Percentiles rank a stretch among this genome's conserved stretches.
Evolutionary conservation across 1,140 invertebrate species (phyloP).

Genomic region (Campoletis sonorensis): DNA sequence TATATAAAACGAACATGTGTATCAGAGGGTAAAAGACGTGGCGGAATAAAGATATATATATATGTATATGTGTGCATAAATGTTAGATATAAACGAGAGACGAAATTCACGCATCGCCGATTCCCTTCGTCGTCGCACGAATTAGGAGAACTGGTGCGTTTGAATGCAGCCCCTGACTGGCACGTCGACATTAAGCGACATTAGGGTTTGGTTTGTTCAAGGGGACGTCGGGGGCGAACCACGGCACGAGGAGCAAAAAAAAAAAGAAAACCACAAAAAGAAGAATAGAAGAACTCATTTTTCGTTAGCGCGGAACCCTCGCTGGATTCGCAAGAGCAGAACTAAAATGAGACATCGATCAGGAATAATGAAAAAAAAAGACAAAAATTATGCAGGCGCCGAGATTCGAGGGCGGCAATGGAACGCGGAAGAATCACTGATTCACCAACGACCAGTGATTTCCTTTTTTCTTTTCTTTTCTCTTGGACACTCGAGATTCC

Average conservation of each 20-base stretch:
- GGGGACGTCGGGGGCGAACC: neutral
- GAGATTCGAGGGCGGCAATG: too few species aligned
- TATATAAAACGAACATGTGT: neutral
- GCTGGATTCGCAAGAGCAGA: too few species aligned
- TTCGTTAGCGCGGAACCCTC: too few species aligned
- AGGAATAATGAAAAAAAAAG: too few species aligned
- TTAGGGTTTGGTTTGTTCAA: neutral
- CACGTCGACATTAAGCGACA: neutral
- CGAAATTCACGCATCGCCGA: constrained; percentile 23
- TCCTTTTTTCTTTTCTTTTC: constrained; percentile 2
- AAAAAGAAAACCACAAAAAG: too few species aligned
- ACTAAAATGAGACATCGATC: too few species aligned
- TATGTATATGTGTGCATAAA: neutral
- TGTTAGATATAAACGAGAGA: neutral
- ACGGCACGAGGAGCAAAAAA: neutral
- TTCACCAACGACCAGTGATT: neutral
- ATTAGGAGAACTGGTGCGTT: constrained; percentile 33
- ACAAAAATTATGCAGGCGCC: too few species aligned
- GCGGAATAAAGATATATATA: too few species aligned
- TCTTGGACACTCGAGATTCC: neutral
- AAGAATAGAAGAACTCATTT: too few species aligned
- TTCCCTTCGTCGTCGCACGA: neutral
- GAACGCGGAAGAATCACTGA: too few species aligned
- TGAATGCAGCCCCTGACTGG: neutral
- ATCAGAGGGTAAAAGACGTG: too few species aligned